phyloP scores from a whole-genome alignment of 2,113 vertebrate species.

The Brevimyrus niger region DNA sequence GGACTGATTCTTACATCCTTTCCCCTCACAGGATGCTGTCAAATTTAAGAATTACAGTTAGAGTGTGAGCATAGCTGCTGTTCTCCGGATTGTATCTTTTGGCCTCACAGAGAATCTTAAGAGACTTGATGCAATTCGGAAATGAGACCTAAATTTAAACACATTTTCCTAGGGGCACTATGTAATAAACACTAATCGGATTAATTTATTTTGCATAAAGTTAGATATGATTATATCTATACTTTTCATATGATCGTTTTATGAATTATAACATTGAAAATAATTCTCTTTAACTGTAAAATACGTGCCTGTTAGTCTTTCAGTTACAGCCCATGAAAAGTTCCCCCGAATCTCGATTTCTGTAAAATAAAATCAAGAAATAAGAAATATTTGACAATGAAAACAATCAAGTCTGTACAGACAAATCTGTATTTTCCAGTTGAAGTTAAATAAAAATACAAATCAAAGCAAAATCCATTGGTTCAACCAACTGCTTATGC shows the following conservation, averaged over 20 bases:
- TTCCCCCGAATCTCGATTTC: slow-evolving; percentile 47
- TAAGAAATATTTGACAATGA: not conserved
- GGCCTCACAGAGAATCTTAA: not conserved
- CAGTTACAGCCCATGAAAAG: slow-evolving; percentile 36
- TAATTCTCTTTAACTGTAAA: not conserved
- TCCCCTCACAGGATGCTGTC: slow-evolving; percentile 45
- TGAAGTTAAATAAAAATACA: slow-evolving; percentile 3
- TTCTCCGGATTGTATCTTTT: not conserved
- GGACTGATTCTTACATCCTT: slow-evolving; percentile 52
- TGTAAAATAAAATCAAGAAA: slow-evolving; percentile 29
- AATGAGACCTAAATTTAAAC: not conserved
- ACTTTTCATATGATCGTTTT: not conserved
- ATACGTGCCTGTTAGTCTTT: slow-evolving; percentile 57
- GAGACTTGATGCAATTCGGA: not conserved
- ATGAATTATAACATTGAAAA: not conserved
- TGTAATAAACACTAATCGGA: not conserved
- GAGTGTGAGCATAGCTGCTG: not conserved
- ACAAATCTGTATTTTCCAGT: not conserved
- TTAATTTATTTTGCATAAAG: not conserved
- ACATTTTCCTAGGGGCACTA: not conserved
- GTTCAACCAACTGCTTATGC: not conserved
- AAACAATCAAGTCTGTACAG: not conserved
- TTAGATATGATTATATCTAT: not conserved
- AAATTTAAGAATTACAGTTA: not conserved
- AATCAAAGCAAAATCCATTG: not conserved